A percentile compares a stretch with the other conserved stretches of the same genome.
Conservation (phyloP, 2,113 vertebrate genomes). For the Brachionichthys hirsutus region DNA sequence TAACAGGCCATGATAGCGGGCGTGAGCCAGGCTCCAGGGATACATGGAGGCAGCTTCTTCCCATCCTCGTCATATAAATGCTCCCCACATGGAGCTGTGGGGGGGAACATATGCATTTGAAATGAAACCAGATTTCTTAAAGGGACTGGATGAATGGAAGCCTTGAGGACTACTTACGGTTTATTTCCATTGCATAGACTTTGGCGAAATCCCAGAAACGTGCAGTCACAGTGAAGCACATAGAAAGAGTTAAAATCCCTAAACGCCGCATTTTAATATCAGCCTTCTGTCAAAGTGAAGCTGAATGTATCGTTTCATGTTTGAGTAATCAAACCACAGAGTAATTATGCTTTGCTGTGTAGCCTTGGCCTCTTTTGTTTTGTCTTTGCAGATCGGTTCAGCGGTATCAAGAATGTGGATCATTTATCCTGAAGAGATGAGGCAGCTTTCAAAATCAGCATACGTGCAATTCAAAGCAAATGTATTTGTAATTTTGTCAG, state of each 20-base stretch:
- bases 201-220: slow-evolving; percentile 61
- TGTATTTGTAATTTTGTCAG: neutral
- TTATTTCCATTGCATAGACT: slow-evolving; percentile 99
- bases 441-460: neutral
- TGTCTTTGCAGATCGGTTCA: neutral
- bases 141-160: neutral
- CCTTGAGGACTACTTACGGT: slow-evolving; percentile 86
- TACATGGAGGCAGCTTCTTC: slow-evolving; percentile 94
- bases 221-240: slow-evolving; percentile 39
- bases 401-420: neutral
- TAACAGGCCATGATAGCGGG: slow-evolving; percentile 99
- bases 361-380: no score
- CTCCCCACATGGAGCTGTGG: slow-evolving; percentile 93
- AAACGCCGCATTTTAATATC: neutral
- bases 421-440: neutral
- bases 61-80: slow-evolving; percentile 96
- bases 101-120: slow-evolving; percentile 3
- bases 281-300: slow-evolving; percentile 63
- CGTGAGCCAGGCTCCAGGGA: slow-evolving; percentile 97
- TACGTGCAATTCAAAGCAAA: neutral
- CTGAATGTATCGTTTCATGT: neutral
- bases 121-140: neutral
- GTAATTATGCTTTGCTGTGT: neutral
- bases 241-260: slow-evolving; percentile 59
- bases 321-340: neutral